phyloP scores from a whole-genome alignment of 2,888 invertebrate species.

The Eubasilissa splendida region DNA sequence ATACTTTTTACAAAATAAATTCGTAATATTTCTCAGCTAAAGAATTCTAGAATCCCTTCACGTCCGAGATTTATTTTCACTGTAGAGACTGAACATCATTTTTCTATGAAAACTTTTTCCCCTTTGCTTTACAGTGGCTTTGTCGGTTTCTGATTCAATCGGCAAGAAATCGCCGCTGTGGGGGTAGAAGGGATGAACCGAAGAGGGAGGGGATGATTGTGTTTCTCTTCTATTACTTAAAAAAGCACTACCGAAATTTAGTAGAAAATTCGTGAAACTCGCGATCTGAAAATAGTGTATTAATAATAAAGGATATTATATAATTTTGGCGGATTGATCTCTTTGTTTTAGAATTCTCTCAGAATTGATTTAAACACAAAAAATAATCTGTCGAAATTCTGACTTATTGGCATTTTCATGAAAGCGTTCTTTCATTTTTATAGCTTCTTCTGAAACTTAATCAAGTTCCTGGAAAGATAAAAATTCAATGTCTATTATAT shows the following conservation, averaged over 20 bases:
- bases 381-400: background rate
- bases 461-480: background rate
- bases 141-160: constrained; percentile 26
- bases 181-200: background rate
- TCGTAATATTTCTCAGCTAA: background rate
- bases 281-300: background rate
- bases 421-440: background rate
- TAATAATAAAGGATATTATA: background rate
- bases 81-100: constrained; percentile 18
- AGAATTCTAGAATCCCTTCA: background rate
- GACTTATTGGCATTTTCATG: background rate
- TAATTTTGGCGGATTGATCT: background rate
- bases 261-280: constrained; percentile 8
- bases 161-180: background rate
- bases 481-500: background rate
- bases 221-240: constrained; percentile 18
- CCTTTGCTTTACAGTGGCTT: constrained; percentile 4
- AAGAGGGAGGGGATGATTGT: background rate
- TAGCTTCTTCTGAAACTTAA: background rate
- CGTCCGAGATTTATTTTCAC: constrained; percentile 17
- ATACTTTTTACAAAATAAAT: background rate
- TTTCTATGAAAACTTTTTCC: constrained; percentile 8
- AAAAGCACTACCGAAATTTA: background rate
- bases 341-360: background rate
- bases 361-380: too few species aligned